Percentiles rank a stretch among this genome's conserved stretches.
Evolutionary conservation across 2,113 vertebrate species (phyloP).

Genomic region (Takifugu flavidus): DNA sequence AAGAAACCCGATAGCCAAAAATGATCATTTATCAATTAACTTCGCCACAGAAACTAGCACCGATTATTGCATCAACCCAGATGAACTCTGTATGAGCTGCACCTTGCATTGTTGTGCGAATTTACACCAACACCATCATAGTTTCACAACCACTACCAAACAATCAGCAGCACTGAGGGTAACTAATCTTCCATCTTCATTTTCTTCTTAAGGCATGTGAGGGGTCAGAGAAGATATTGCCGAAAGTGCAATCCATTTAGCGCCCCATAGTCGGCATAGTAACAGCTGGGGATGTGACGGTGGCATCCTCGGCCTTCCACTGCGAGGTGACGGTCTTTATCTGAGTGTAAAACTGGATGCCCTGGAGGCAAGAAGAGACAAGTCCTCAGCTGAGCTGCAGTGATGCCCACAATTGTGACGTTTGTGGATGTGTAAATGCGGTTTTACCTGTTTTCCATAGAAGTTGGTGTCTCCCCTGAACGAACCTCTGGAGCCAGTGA

Average conservation of each 20-base stretch:
- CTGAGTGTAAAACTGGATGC: constrained; percentile 96
- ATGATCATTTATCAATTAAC: too few relatives aligned
- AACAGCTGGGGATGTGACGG: constrained; percentile 85
- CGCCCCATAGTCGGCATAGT: constrained; percentile 98
- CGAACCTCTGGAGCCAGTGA: constrained; percentile 92
- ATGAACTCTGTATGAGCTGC: too few relatives aligned
- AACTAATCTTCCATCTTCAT: too few relatives aligned
- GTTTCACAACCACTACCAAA: neutral
- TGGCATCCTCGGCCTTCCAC: constrained; percentile 98
- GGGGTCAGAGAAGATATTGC: constrained; percentile 17
- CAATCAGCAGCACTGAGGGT: too few relatives aligned
- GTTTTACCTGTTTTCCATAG: constrained; percentile 89
- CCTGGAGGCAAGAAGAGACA: constrained; percentile 68
- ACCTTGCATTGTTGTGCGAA: neutral
- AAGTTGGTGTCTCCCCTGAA: constrained; percentile 98
- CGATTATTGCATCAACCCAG: too few relatives aligned
- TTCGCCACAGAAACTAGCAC: too few relatives aligned
- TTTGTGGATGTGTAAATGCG: too few relatives aligned
- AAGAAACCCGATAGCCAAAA: too few relatives aligned
- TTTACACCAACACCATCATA: neutral
- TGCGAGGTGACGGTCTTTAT: constrained; percentile 96
- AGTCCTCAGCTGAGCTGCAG: neutral
- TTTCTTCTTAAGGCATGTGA: constrained; percentile 42
- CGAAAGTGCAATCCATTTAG: constrained; percentile 59
- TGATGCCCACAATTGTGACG: too few relatives aligned